Evolutionary conservation across 2,113 vertebrate species (phyloP).

Genomic region (Aptenodytes patagonicus): DNA sequence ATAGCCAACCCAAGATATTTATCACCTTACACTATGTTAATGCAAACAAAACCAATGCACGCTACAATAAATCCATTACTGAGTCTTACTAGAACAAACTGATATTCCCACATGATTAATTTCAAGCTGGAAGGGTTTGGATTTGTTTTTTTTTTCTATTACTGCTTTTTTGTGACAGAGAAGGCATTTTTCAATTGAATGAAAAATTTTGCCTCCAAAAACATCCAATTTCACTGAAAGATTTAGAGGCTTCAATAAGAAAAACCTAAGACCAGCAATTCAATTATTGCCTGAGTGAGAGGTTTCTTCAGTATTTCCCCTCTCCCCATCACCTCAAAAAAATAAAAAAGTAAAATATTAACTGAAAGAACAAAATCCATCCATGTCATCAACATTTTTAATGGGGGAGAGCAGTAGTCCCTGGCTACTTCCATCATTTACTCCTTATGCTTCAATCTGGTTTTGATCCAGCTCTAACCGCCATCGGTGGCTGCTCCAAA

Average conservation of each 20-base stretch:
- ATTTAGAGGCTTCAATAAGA: neutral
- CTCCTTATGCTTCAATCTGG: neutral
- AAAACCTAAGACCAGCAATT: neutral
- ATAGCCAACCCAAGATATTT: neutral
- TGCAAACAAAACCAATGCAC: neutral
- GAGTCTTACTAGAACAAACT: neutral
- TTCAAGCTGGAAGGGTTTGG: neutral
- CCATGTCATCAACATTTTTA: neutral
- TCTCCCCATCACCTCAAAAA: neutral
- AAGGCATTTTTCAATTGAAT: neutral
- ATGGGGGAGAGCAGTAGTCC: neutral
- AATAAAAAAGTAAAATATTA: neutral
- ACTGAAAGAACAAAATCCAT: neutral
- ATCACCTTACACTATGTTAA: neutral
- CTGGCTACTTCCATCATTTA: neutral
- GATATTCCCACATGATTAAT: neutral
- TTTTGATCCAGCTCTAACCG: neutral
- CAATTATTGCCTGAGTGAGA: neutral
- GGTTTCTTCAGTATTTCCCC: neutral
- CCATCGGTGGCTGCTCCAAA: neutral
- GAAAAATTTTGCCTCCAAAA: neutral
- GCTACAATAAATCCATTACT: neutral
- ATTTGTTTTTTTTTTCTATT: neutral
- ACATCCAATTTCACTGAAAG: neutral
- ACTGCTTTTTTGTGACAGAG: neutral